Evolutionary conservation across 2,888 invertebrate genomes (phyloP).

Genomic region (Drymonia ruficornis): DNA sequence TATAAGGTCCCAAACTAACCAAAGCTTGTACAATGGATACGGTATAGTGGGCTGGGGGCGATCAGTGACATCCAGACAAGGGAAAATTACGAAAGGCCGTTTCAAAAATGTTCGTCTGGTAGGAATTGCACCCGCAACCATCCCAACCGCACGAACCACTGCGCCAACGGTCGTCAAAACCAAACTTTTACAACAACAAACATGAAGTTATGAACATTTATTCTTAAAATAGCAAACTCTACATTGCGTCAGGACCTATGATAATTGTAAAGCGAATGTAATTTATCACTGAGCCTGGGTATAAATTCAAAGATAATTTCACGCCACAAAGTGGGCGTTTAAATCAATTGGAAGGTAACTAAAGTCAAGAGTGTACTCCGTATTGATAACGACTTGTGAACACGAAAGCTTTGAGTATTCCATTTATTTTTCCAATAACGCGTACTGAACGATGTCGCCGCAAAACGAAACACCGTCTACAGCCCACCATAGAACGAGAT

Average conservation of each 20-base stretch:
- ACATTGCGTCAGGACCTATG: constrained; percentile 12
- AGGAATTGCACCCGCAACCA: no score
- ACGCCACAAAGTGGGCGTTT: constrained; percentile 30
- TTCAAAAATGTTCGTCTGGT: no score
- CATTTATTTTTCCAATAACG: constrained; percentile 70
- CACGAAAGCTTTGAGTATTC: constrained; percentile 63
- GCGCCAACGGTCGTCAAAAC: no score
- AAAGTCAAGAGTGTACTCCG: constrained; percentile 51
- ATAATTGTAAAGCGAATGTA: constrained; percentile 14
- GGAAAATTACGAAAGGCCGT: no score
- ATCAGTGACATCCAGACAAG: no score
- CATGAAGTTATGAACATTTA: constrained; percentile 8
- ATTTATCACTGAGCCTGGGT: constrained; percentile 17
- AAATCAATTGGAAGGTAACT: constrained; percentile 56
- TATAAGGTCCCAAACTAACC: no score
- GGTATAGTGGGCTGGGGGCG: no score
- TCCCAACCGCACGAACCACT: no score
- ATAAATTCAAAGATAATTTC: constrained; percentile 21
- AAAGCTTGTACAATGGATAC: no score
- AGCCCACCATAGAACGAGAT: constrained; percentile 53
- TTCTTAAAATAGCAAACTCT: constrained; percentile 15
- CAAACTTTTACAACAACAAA: background rate
- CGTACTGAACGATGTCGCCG: constrained; percentile 64
- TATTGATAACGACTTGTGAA: constrained; percentile 63
- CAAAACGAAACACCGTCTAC: constrained; percentile 74